These are phyloP conservation scores for Venusia cambrica DNA, from an alignment of 2,888 invertebrate species.

Conservation along the genomic window DNA sequence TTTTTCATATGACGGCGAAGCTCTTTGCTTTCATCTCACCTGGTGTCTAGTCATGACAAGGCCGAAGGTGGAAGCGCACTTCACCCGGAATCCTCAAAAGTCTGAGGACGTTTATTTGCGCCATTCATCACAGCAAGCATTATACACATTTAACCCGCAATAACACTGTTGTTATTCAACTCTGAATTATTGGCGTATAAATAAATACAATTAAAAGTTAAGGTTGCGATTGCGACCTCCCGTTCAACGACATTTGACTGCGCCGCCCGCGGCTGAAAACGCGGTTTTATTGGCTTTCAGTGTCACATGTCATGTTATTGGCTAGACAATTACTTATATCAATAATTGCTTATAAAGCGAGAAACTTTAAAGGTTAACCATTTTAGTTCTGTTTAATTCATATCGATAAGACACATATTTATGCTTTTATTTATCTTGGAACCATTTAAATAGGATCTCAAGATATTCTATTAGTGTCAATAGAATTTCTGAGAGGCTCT, in stretches of 20 bases:
- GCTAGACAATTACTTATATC: conserved; percentile 8
- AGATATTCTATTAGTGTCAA: no score
- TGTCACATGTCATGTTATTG: conserved; percentile 15
- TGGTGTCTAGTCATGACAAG: no score
- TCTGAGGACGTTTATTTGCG: conserved; percentile 15
- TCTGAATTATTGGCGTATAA: conserved; percentile 34
- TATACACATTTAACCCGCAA: conserved; percentile 28
- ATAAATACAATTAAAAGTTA: conserved; percentile 37
- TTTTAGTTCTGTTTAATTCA: no score
- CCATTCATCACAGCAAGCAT: conserved; percentile 23
- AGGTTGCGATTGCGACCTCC: conserved; percentile 38
- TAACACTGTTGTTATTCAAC: conserved; percentile 33
- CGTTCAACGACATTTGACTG: conserved; percentile 27
- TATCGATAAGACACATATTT: no score
- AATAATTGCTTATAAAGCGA: conserved; percentile 3
- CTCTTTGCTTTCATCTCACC: no score
- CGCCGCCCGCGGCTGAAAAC: conserved; percentile 5
- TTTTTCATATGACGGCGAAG: no score
- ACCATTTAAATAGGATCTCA: no score
- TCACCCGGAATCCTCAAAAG: no score
- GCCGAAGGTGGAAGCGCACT: no score
- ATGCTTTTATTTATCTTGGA: no score
- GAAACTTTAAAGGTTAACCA: conserved; percentile 5
- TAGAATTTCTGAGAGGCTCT: conserved; percentile 2
- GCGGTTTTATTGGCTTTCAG: conserved; percentile 10